Percentiles rank a stretch among this genome's conserved stretches.
These are phyloP conservation scores for Sesamia nonagrioides DNA, from an alignment of 1,140 invertebrate species.

Conservation along the genomic window DNA sequence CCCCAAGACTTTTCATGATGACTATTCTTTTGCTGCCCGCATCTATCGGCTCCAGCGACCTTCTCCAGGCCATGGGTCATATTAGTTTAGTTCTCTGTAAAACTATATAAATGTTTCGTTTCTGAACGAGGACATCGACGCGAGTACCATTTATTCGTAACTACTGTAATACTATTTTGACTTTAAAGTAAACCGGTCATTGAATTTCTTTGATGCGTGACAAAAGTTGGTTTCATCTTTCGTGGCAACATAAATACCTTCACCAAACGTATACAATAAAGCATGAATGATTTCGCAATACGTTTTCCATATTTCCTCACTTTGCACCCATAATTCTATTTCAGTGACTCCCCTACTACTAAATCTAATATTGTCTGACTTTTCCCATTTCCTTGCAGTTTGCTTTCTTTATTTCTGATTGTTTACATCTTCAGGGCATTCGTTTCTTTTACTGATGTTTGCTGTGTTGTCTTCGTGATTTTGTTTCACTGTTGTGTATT, in stretches of 20 bases:
- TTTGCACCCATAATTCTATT: slow-evolving; percentile 38
- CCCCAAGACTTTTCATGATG: too few species aligned
- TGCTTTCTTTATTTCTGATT: slow-evolving; percentile 7
- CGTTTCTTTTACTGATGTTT: slow-evolving; percentile 2
- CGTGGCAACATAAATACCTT: neutral
- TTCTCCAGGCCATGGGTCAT: too few species aligned
- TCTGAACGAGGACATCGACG: too few species aligned
- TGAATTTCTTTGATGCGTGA: neutral
- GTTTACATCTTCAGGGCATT: slow-evolving; percentile 8
- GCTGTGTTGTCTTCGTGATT: neutral
- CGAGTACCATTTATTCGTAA: too few species aligned
- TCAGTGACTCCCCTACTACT: slow-evolving; percentile 11
- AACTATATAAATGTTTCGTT: neutral
- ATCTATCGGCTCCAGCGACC: too few species aligned
- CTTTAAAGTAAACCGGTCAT: neutral
- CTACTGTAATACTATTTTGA: neutral
- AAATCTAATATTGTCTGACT: slow-evolving; percentile 28
- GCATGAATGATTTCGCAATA: slow-evolving; percentile 3
- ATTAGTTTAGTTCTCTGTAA: too few species aligned
- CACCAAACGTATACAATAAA: slow-evolving; percentile 7
- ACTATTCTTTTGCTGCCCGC: too few species aligned
- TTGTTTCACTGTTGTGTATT: neutral
- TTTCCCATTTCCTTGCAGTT: slow-evolving; percentile 33
- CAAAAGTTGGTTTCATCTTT: neutral
- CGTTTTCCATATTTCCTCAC: slow-evolving; percentile 29